These are phyloP conservation scores for Gavia stellata DNA, from an alignment of 2,113 vertebrate species.

Conservation along the genomic window DNA sequence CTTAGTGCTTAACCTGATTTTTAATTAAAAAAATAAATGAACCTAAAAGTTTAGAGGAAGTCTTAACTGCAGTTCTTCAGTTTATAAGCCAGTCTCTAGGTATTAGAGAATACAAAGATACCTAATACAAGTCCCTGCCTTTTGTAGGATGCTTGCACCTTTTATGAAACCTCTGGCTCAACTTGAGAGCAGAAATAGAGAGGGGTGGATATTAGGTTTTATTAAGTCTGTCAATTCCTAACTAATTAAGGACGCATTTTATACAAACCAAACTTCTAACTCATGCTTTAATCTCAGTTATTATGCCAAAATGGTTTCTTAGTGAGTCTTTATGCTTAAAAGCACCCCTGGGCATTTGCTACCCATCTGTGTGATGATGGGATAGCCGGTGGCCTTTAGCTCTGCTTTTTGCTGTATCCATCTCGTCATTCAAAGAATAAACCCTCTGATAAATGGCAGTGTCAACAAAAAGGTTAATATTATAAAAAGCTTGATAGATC, in stretches of 20 bases:
- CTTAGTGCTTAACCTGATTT: not conserved
- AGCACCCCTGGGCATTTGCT: not conserved
- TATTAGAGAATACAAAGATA: not conserved
- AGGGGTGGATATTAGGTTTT: not conserved
- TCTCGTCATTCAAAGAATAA: not conserved
- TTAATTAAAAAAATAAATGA: not conserved
- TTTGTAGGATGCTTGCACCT: not conserved
- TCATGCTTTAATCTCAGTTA: not conserved
- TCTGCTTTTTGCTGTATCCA: not conserved
- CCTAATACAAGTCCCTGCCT: not conserved
- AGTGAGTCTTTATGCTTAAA: not conserved
- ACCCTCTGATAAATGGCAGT: not conserved
- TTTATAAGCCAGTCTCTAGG: not conserved
- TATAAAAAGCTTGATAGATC: conserved; percentile 13
- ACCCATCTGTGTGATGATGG: not conserved
- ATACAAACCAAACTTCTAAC: not conserved
- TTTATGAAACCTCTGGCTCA: not conserved
- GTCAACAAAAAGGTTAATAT: conserved; percentile 21
- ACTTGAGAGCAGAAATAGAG: not conserved
- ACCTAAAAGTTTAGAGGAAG: not conserved
- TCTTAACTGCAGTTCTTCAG: not conserved
- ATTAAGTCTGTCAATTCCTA: not conserved
- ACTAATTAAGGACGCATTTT: not conserved
- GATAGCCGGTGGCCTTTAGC: not conserved
- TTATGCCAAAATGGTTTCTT: not conserved